Base-by-base conservation (phyloP, 2,113 vertebrate genomes). In the Alethe castanea region DNA sequence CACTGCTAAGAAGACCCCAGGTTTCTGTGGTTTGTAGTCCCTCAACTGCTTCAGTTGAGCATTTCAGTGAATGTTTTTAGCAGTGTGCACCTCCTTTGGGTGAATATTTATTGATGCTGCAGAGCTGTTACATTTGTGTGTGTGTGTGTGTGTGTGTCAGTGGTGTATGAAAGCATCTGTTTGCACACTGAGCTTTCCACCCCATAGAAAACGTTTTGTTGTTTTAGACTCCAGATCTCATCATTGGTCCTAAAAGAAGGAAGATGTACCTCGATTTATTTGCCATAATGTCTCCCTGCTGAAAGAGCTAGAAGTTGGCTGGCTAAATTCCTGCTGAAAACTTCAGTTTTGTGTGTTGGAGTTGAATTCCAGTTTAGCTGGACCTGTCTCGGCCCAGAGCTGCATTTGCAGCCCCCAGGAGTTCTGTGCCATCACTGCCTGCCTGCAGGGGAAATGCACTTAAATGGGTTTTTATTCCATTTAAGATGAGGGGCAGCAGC, bases 21-120 rank as follows among this genome's bases (percentile, higher is more conserved):
- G 24, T 48, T 82, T n/a, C 14, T 11, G 1, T 67, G 53, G 20
- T 35, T 56, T 72, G 22, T n/a, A 11, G 33, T 31, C n/a, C 47
- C 77, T 33, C 19, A 79, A 0, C 40, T 33, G n/a, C 29, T 35
- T 29, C 50, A 47, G 12, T 59, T 35, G 35, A 44, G 40, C 5
- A 5, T 67, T 84, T 56, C 53, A 67, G 14, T 1, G 0, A n/a
- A 5, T 0, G 4, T 71, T 79, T 86, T 81, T 16, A 84, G 47
- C 65, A 59, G 19, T 0, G 4, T 11, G 9, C 35, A 4, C 29
- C 29, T 54, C 35, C 59, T 80, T 18, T 1, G 3, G 52, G 19
- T 90, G 70, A 74, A 67, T 90, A 54, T 81, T 83, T 86, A 62
- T 84, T 70, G 86, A 48, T 84, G 57, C 36, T 70, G 8, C 64